Evolutionary conservation across 2,113 vertebrate genomes (phyloP), one percentile per base, ranked within the genome.

Genomic region (Orcinus orca): DNA sequence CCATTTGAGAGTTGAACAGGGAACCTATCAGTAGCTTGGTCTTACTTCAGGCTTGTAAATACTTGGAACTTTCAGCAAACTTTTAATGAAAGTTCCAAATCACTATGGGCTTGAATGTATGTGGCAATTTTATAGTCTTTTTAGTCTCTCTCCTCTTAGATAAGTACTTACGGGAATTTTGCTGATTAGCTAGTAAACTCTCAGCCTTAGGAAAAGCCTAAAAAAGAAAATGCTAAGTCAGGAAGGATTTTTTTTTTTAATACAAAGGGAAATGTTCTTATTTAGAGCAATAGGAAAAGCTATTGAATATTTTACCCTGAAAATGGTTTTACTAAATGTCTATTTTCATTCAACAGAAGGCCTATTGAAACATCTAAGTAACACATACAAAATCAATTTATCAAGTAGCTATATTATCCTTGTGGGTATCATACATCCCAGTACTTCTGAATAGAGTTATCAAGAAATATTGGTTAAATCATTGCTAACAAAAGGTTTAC

Each of bases 1-100:
- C 3, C 33, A 6, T 70, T 86, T 60, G 50, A 77, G 38, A 62
- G 41, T 14, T 58, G 44, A 58, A 93, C 13, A 74, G 15, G 41
- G 13, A 70, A 29, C 4, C 0, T 62, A 47, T 70, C 63, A 76
- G 3, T 17, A 55, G 3, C 58, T 58, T 83, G 31, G 36, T 74
- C 9, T 88, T 71, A 33, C 15, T 94, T 95, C 21, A 76, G 63
- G 23, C 29, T 92, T 95, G 9, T 63, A 74, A 81, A 73, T 58
- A 74, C 20, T 67, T 50, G 4, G n/a, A 79, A 77, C 9, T 88
- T 26, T 76, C 65, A 65, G 33, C 33, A 67, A 91, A 96, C 62
- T 65, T 97, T 97, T 93, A 91, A 79, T 81, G 73, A 79, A 93
- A 79, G 5, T 62, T 91, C 17, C 2, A 53, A 50, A 68, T 97